Evolutionary conservation across 1,140 invertebrate species (phyloP).

Genomic region (Drosophila burlai): DNA sequence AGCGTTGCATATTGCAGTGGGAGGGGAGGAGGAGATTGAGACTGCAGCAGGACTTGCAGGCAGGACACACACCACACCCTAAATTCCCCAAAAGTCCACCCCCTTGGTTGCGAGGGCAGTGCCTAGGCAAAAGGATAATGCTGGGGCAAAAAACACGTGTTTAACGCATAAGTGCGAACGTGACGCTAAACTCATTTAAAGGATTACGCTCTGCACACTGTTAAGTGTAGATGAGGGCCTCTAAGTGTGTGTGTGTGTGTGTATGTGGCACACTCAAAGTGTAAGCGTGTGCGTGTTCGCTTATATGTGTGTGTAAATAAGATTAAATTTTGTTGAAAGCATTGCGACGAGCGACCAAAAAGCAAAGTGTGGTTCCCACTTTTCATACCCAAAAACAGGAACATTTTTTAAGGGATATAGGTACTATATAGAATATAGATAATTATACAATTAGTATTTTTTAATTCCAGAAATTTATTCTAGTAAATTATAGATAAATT

Average conservation of each 20-base stretch:
- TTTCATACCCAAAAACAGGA: conserved; percentile 23
- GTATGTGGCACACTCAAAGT: conserved; percentile 25
- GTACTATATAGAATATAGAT: background rate
- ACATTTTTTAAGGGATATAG: background rate
- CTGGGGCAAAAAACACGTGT: conserved; percentile 77
- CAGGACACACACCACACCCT: background rate
- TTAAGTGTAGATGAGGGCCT: conserved; percentile 48
- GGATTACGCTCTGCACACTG: conserved; percentile 71
- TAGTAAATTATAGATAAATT: background rate
- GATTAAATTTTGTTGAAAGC: conserved; percentile 81
- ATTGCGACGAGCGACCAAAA: conserved; percentile 40
- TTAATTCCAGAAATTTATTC: background rate
- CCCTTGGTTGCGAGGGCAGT: conserved; percentile 29
- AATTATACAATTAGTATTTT: background rate
- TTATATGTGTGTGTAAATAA: conserved; percentile 62
- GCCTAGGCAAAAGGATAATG: conserved; percentile 75
- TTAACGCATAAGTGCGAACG: conserved; percentile 83
- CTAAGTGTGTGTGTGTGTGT: conserved; percentile 16
- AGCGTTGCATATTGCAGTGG: conserved; percentile 53
- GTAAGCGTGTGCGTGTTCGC: conserved; percentile 19
- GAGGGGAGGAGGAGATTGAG: too few relatives aligned
- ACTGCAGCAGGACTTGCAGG: conserved; percentile 2
- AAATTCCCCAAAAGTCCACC: background rate
- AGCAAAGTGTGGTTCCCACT: conserved; percentile 54
- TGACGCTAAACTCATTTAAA: conserved; percentile 84